Evolutionary conservation across 2,797 vertebrate genomes (phyloP), one percentile per base, ranked within the genome.

Genomic region (Tragopan temminckii): DNA sequence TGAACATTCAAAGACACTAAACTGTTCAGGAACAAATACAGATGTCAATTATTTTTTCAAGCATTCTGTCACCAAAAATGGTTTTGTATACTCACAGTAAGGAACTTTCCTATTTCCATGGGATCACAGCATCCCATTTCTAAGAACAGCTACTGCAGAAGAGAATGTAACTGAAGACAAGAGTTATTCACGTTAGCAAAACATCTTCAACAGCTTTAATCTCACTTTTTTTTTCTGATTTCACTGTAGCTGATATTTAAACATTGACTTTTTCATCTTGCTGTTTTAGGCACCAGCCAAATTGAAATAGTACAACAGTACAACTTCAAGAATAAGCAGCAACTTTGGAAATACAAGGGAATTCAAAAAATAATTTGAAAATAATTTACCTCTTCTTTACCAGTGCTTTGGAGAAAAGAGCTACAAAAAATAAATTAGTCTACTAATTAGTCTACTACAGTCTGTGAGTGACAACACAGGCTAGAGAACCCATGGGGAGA

Each of bases 251-350:
- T 81, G 36, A 63, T 33, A 50, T 89, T 90, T 81, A 79, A 94
- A 87, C 52, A 64, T 53, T 67, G 66, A 64, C 48, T 81, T 84
- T 69, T n/a, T 81, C 53, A 68, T 55, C 85, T 58, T 84, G 70
- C 42, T 59, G n/a, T 50, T 94, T 78, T 69, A 92, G 88, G 78
- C 36, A 75, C 67, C 25, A 83, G 36, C 70, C 29, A 74, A 83
- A 77, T 2, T 27, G 5, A 55, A 74, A 61, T 1, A 70, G 64
- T 18, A 52, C 13, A 74, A 13, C 13, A 68, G 15, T 52, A 52
- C 14, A 52, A 29, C 25, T 14, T 17, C 27, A 29, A 52, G 25
- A 52, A 52, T 52, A 52, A 62, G 55, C 23, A 80, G 46, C 42
- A 82, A n/a, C 43, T 82, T 82, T 35, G 53, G 75, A 80, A 89